These are phyloP conservation scores for Martes martes DNA, from an alignment of 2,113 vertebrate species.

Conservation along the genomic window DNA sequence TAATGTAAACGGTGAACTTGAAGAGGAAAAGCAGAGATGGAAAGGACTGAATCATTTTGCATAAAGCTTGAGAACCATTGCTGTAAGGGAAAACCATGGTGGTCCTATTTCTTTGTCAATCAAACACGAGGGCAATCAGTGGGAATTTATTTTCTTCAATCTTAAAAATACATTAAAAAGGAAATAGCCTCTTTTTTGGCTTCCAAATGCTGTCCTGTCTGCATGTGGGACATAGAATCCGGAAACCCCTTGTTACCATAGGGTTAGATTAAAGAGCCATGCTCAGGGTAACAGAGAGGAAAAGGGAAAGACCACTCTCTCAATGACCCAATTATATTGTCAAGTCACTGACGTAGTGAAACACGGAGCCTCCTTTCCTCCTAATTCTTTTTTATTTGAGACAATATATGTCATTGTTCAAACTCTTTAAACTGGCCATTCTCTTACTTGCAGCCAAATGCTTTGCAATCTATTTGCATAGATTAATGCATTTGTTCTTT, in stretches of 20 bases:
- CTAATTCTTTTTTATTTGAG: not conserved
- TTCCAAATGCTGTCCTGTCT: not conserved
- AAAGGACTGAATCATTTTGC: not conserved
- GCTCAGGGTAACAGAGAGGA: not conserved
- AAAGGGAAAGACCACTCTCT: not conserved
- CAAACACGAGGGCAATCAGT: not conserved
- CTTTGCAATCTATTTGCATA: not conserved
- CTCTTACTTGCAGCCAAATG: not conserved
- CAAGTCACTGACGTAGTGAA: not conserved
- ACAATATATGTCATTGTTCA: not conserved
- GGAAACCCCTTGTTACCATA: not conserved
- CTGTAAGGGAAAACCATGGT: not conserved
- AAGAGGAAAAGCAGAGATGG: not conserved
- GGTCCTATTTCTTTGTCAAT: not conserved
- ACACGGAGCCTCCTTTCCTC: not conserved
- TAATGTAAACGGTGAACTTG: not conserved
- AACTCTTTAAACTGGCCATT: not conserved
- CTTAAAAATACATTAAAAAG: not conserved
- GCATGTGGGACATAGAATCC: not conserved
- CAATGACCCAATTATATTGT: not conserved
- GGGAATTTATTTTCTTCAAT: not conserved
- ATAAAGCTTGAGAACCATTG: not conserved
- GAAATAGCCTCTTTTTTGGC: not conserved
- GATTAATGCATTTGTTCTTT: not conserved
- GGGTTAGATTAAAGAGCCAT: not conserved